Evolutionary conservation across 1,140 invertebrate species (phyloP).

Genomic region (Elysia chlorotica): DNA sequence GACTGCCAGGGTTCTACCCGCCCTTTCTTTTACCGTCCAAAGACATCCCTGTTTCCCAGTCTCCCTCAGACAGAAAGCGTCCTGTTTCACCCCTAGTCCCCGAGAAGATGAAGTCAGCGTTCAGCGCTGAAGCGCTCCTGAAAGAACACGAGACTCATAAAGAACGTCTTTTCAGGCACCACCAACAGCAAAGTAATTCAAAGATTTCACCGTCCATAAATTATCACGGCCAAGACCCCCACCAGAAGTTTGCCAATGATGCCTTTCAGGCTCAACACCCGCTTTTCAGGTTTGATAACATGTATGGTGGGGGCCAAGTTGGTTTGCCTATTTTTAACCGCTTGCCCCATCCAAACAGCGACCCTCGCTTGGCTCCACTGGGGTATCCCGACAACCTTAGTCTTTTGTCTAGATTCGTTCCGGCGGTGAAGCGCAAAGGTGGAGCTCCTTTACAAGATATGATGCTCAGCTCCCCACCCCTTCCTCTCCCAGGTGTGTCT

Average conservation of each 20-base stretch:
- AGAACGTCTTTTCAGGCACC: too few relatives aligned
- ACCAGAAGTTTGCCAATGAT: not conserved
- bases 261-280: not conserved
- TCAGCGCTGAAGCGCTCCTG: too few relatives aligned
- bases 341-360: slow-evolving; percentile 36
- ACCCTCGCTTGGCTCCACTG: too few relatives aligned
- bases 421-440: slow-evolving; percentile 6
- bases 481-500: slow-evolving; percentile 31
- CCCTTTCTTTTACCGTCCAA: too few relatives aligned
- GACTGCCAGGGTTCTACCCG: too few relatives aligned
- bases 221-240: not conserved
- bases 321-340: slow-evolving; percentile 21
- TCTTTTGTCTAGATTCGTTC: slow-evolving; percentile 20
- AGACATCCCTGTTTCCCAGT: too few relatives aligned
- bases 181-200: too few relatives aligned
- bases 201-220: not conserved
- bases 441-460: slow-evolving; percentile 11
- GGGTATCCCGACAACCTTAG: slow-evolving; percentile 28
- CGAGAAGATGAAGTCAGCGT: too few relatives aligned
- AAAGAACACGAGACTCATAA: too few relatives aligned
- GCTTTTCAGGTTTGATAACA: not conserved
- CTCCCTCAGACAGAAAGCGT: too few relatives aligned
- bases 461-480: slow-evolving; percentile 27
- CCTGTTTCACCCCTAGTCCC: too few relatives aligned
- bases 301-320: too few relatives aligned